A percentile compares a stretch with the other conserved stretches of the same genome.
Conservation (phyloP, 2,888 invertebrate species). For the Lysandra bellargus region DNA sequence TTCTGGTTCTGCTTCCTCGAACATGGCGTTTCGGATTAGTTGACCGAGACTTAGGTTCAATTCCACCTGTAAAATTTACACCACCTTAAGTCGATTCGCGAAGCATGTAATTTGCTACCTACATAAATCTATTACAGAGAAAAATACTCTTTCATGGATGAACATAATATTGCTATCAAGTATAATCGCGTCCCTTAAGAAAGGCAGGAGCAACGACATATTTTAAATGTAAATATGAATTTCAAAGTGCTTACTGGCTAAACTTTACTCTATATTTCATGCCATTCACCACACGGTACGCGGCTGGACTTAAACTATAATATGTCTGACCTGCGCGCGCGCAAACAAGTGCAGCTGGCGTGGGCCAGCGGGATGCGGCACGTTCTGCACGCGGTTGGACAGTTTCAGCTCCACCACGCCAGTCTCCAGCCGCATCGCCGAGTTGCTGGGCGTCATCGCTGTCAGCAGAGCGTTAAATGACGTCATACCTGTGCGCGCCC, state of each 20-base stretch:
- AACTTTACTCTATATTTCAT: too few species aligned
- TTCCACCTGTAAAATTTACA: conserved; percentile 83
- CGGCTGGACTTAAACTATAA: conserved; percentile 87
- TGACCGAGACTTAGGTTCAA: conserved; percentile 97
- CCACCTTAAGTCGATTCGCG: too few species aligned
- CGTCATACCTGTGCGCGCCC: conserved; percentile 78
- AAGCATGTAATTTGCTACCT: too few species aligned
- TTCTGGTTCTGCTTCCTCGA: conserved; percentile 98
- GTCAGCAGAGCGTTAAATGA: conserved; percentile 91
- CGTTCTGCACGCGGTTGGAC: conserved; percentile 95
- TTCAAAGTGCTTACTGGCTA: neutral
- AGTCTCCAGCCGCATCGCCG: conserved; percentile 97
- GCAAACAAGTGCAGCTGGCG: conserved; percentile 87
- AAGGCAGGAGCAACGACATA: neutral
- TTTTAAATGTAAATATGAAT: neutral
- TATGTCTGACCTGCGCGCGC: conserved; percentile 62
- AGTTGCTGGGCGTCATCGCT: conserved; percentile 98
- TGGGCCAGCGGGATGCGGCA: conserved; percentile 87
- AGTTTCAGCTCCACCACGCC: conserved; percentile 95
- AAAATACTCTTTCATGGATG: too few species aligned
- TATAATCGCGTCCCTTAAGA: too few species aligned
- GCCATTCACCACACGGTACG: conserved; percentile 72
- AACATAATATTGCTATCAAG: too few species aligned
- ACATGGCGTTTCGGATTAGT: conserved; percentile 94
- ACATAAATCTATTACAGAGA: too few species aligned